Conservation (phyloP, 2,113 vertebrate genomes). For the rat (Rattus norvegicus) region DNA sequence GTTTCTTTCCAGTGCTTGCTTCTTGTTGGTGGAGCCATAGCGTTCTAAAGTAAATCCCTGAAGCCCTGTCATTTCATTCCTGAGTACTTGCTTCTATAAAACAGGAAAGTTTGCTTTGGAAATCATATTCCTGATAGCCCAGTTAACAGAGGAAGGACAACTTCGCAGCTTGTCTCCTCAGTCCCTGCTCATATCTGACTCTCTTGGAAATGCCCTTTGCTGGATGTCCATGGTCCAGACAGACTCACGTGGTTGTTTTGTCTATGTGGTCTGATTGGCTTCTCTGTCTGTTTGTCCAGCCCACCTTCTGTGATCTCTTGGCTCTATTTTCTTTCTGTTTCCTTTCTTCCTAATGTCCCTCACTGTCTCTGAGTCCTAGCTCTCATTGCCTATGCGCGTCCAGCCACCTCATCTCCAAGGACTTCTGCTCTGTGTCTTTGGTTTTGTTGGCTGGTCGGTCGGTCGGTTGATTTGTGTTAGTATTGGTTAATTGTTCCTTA, state of each 20-base stretch:
- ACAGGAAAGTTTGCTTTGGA: background rate
- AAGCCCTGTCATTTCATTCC: background rate
- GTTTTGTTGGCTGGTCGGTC: background rate
- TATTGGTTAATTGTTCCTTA: background rate
- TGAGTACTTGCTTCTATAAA: background rate
- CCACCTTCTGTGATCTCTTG: background rate
- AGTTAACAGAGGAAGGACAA: background rate
- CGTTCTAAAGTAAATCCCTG: constrained; percentile 39
- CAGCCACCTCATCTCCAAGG: background rate
- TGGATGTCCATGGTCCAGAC: background rate
- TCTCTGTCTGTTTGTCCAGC: accelerated
- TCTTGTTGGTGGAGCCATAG: background rate
- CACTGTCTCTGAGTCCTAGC: background rate
- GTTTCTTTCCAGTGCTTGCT: background rate
- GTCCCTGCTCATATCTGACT: background rate
- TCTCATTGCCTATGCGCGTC: background rate
- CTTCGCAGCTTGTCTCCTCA: background rate
- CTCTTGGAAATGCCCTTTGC: background rate
- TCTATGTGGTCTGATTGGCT: accelerated
- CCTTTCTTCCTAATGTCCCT: background rate
- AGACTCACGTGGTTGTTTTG: accelerated
- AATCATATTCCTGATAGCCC: background rate
- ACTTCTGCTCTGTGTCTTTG: background rate
- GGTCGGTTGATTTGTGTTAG: background rate
- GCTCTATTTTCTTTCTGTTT: background rate